These are phyloP conservation scores for Ophonus ardosiacus DNA, from an alignment of 2,888 invertebrate genomes.

Conservation along the genomic window DNA sequence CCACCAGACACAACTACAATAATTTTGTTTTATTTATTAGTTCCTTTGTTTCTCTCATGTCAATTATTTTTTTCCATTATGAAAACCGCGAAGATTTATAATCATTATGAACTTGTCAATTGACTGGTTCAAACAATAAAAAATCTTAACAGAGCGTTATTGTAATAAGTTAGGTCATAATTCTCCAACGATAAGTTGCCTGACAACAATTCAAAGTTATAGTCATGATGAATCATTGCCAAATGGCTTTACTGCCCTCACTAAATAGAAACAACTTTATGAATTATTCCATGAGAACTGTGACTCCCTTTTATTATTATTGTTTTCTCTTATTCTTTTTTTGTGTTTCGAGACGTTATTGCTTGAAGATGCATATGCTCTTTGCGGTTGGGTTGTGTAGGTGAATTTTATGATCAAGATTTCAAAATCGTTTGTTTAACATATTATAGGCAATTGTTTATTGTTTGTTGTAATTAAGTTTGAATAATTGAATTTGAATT, in stretches of 20 bases:
- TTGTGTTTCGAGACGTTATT: neutral
- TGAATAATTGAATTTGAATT: neutral
- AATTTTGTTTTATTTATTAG: neutral
- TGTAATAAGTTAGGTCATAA: conserved; percentile 26
- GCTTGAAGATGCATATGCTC: neutral
- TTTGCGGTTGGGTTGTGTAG: neutral
- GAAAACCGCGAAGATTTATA: neutral
- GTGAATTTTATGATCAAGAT: neutral
- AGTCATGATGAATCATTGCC: neutral
- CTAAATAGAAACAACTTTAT: conserved; percentile 25
- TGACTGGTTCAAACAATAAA: conserved; percentile 7
- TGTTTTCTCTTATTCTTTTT: neutral
- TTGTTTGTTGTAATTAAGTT: neutral
- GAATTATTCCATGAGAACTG: conserved; percentile 22
- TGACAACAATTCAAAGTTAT: conserved; percentile 18
- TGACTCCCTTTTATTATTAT: conserved; percentile 5
- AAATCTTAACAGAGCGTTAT: conserved; percentile 12
- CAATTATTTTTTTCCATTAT: neutral
- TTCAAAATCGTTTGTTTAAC: neutral
- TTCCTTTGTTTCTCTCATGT: neutral
- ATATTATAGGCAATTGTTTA: neutral
- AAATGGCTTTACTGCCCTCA: conserved; percentile 21
- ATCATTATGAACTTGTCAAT: conserved; percentile 22
- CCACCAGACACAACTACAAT: too few relatives aligned
- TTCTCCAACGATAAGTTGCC: conserved; percentile 2